Evolutionary conservation across 2,797 vertebrate species (phyloP).

Genomic region (Dendrocincla tyrannina): DNA sequence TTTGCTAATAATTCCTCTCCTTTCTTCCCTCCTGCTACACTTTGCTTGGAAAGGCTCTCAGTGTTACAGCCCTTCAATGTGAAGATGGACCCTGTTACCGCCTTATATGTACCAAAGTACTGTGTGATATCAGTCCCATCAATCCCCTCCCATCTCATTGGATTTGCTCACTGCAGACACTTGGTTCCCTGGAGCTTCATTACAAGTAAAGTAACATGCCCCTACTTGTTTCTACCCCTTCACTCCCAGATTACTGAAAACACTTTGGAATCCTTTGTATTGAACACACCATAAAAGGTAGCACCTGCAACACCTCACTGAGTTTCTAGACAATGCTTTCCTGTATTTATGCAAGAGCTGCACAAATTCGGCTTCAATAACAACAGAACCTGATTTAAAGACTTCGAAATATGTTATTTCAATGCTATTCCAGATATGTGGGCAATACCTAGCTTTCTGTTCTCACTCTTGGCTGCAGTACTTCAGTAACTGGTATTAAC

Average conservation of each 20-base stretch:
- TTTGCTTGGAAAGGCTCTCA: background rate
- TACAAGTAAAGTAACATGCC: background rate
- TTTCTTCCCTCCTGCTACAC: background rate
- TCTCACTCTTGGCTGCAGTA: background rate
- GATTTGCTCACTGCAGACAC: background rate
- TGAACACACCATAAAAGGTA: background rate
- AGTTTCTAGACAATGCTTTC: background rate
- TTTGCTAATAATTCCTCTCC: background rate
- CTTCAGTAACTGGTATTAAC: background rate
- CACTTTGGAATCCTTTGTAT: background rate
- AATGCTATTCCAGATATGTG: constrained; percentile 20
- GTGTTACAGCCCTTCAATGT: background rate
- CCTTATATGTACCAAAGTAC: background rate
- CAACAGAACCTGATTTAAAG: background rate
- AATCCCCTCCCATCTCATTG: fast-evolving
- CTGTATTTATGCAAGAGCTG: background rate
- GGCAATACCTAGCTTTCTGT: background rate
- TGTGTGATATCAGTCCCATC: background rate
- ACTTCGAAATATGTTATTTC: background rate
- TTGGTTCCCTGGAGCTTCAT: background rate
- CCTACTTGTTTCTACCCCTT: background rate
- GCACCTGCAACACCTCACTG: background rate
- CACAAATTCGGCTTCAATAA: background rate
- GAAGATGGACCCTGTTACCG: background rate
- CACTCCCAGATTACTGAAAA: background rate